Percentiles rank a stretch among this genome's conserved stretches.
These are phyloP conservation scores for Syritta pipiens DNA, from an alignment of 2,888 invertebrate genomes.

Conservation along the genomic window DNA sequence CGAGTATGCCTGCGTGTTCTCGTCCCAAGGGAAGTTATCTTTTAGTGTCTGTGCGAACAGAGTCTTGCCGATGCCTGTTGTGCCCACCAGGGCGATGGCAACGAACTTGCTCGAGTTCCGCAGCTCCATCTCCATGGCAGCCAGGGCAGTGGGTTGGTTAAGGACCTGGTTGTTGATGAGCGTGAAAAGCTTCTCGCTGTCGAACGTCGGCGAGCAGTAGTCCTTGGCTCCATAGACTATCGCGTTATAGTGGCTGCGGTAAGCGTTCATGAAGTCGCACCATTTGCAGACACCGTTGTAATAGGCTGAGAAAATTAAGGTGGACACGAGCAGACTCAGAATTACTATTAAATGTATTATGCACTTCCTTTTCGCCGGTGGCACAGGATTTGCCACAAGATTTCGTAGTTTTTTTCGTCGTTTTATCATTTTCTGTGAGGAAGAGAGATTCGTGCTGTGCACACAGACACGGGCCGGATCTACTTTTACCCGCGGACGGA, in stretches of 20 bases:
- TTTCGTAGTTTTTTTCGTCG: constrained; percentile 40
- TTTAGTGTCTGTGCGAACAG: constrained; percentile 72
- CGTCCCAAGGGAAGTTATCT: constrained; percentile 75
- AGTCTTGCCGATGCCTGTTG: constrained; percentile 76
- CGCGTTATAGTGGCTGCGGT: constrained; percentile 73
- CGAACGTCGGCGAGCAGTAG: constrained; percentile 72
- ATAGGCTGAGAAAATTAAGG: no score
- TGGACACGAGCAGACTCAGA: no score
- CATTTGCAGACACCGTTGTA: not conserved
- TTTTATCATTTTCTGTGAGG: constrained; percentile 34
- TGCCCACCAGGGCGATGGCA: constrained; percentile 74
- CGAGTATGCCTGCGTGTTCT: constrained; percentile 73
- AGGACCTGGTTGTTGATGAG: constrained; percentile 53
- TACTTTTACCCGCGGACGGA: constrained; percentile 28
- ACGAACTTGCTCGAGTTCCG: constrained; percentile 70
- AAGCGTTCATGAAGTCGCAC: constrained; percentile 62
- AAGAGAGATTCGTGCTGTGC: no score
- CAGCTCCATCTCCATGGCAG: constrained; percentile 71
- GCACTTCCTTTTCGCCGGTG: no score
- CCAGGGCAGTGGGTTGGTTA: constrained; percentile 68
- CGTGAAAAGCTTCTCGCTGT: constrained; percentile 67
- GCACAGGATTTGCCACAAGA: constrained; percentile 21
- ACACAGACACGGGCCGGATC: no score
- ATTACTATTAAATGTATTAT: no score
- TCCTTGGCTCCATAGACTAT: constrained; percentile 74